These are phyloP conservation scores for Vespertilio murinus DNA, from an alignment of 2,797 vertebrate species.

Conservation along the genomic window DNA sequence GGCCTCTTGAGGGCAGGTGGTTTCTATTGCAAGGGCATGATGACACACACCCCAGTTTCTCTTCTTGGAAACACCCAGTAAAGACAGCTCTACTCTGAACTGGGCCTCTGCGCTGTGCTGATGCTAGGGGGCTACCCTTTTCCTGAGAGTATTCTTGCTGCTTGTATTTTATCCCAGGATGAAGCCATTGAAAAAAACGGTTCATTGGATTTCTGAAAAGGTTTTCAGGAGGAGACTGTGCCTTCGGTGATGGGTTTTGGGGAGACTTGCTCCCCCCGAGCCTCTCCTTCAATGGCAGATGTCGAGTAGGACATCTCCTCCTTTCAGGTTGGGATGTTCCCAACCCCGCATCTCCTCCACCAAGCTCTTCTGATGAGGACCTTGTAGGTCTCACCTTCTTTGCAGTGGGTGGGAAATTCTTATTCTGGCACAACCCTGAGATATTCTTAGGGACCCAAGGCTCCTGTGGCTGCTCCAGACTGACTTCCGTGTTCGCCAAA, in stretches of 20 bases:
- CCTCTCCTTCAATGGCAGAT: background rate
- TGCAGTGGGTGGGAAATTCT: background rate
- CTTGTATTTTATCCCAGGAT: background rate
- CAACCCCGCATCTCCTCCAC: background rate
- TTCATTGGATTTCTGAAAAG: background rate
- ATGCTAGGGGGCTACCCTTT: background rate
- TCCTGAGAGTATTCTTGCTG: background rate
- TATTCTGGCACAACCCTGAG: background rate
- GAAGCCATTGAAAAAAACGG: background rate
- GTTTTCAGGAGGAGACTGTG: background rate
- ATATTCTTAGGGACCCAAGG: background rate
- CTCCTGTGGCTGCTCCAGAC: background rate
- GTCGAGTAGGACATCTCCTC: background rate
- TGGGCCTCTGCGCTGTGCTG: background rate
- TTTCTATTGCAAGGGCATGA: too few relatives aligned
- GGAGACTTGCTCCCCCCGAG: background rate
- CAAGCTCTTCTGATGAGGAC: background rate
- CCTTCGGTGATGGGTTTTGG: background rate
- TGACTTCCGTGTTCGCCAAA: background rate
- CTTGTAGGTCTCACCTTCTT: accelerated
- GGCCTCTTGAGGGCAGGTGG: background rate
- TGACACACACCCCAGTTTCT: accelerated
- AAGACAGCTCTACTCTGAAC: background rate
- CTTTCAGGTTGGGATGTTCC: background rate
- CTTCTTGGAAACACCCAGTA: background rate